Conservation (phyloP, 2,888 invertebrate species). For the Tethea ocularis region DNA sequence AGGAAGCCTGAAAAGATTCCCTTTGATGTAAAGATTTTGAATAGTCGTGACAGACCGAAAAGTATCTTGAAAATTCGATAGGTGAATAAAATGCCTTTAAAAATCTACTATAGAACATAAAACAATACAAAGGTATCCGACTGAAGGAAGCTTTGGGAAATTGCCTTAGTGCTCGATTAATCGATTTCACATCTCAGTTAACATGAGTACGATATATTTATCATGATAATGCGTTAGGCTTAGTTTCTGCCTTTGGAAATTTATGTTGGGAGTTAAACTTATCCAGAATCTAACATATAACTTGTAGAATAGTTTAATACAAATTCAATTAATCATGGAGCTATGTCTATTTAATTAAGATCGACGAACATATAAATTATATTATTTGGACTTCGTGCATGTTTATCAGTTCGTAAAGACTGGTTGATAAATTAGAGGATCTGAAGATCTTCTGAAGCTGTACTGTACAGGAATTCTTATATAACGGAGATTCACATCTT, state of each 20-base stretch:
- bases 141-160: conserved; percentile 14
- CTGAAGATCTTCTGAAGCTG: too few species aligned
- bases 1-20: conserved; percentile 35
- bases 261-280: background rate
- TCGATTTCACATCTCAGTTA: background rate
- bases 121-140: background rate
- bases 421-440: too few species aligned
- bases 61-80: conserved; percentile 8
- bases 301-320: too few species aligned
- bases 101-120: conserved; percentile 2
- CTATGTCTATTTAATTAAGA: too few species aligned
- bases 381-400: too few species aligned
- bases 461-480: too few species aligned
- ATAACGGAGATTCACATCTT: too few species aligned
- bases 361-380: too few species aligned
- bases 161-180: conserved; percentile 8
- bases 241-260: background rate
- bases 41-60: conserved; percentile 13
- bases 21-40: conserved; percentile 34
- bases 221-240: background rate
- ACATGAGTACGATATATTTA: background rate
- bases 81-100: conserved; percentile 1
- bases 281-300: background rate
- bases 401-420: too few species aligned
- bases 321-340: too few species aligned